Base-by-base conservation (phyloP, 2,888 invertebrate genomes). In the Lasioglossum malachurum region DNA sequence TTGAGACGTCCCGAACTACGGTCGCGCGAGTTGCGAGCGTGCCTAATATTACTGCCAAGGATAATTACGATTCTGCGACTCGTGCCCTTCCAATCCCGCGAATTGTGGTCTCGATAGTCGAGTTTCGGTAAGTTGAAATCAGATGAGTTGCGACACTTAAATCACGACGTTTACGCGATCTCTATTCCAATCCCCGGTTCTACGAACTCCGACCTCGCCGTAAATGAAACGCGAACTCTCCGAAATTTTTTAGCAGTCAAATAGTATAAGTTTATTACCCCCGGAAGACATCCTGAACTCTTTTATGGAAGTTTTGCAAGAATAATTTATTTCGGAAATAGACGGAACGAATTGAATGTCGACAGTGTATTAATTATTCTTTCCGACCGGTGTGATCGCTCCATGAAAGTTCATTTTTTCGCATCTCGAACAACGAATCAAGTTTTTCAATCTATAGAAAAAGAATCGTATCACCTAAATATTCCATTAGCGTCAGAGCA, bases 1-100 rank as follows among this genome's bases (percentile, higher is more conserved):
- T 79, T 44, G 35, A 31, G 44, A 31, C 35, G 64, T 60, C 44
- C 44, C 27, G 72, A 73, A 44, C 38, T 73, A 73, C 72, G 31
- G 72, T 64, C 46, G 76, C 57, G 38, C 41, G 53, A 60, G 57
- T 44, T 72, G 60, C 79, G 35, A 76, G 64, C 53, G 49, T 64
- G 72, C 67, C 53, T 57, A 41, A 82, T 77, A 67, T 69, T 74
- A 46, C 60, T 41, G 41, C 27, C 57, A 27, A 41, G 74, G 82
- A 84, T 84, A 78, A 84, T 84, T 75, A 76, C 83, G 53, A 77
- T 76, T 75, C 80, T 57, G 79, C 67, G 53, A 73, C 38, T 53
- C 75, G 35, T 23, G 60, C 57, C 79, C n/a, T 38, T 73, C 60
- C 60, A 57, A 76, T 76, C 73, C 64, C 64, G 64, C 79, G 82